Base-by-base conservation (phyloP, 2,113 vertebrate species). In the Menidia beryllina region DNA sequence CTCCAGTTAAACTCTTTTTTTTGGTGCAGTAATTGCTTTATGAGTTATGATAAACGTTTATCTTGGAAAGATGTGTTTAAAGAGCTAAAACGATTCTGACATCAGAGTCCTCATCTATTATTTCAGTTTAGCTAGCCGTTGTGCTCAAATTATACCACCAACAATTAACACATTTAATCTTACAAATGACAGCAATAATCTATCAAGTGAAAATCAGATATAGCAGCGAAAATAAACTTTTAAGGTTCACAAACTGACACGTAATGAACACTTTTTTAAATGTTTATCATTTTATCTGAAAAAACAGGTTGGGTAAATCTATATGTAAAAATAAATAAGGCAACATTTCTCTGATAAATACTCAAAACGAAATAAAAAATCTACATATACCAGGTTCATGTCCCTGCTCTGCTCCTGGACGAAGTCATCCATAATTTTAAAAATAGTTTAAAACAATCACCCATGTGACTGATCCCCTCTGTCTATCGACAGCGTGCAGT, bases 401-500 rank as follows among this genome's bases (percentile, higher is more conserved):
- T 13, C 3, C 5, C 34, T 50, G 19, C 17, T 47, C 39, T 23
- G 26, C 45, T 54, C 14, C 12, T 39, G 61, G 26, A 51, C 48
- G 47, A 11, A 41, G 49, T 27, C 39, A 58, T 27, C n/a, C n/a
- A 66, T 19, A 21, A 27, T 66, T 26, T 25, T 55, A 48, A 24
- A 3, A 41, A 2, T n/a, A 25, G 68, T 45, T 55, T 25, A 43
- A 19, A 49, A 56, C 64, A 45, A 45, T 71, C 60, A 56, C 80
- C 56, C 60, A 49, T 76, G 60, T 75, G 73, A 63, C 77, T 65
- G 77, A 70, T 80, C 60, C 36, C 66, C 39, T 59, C 50, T 72
- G 56, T 67, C 78, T 76, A 50, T 50, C 43, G 56, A 61, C 27
- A 43, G 68, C n/a, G 43, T 50, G 69, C 75, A 84, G 54, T 75